Percentiles rank a stretch among this genome's conserved stretches.
Evolutionary conservation across 2,797 vertebrate species (phyloP).

Genomic region (Molossus molossus): DNA sequence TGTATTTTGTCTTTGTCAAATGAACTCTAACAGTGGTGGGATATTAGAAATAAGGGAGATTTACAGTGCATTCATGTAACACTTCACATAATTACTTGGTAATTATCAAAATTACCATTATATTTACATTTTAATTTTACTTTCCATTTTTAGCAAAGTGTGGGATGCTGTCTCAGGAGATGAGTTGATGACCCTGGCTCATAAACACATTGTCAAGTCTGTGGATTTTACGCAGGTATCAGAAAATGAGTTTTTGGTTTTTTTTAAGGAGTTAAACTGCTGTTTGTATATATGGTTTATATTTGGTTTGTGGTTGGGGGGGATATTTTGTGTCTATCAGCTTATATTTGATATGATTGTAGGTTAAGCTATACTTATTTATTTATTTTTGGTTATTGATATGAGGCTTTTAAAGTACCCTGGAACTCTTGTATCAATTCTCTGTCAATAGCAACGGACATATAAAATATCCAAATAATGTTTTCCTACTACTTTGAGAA

Average conservation of each 20-base stretch:
- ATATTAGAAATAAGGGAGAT: conserved; percentile 17
- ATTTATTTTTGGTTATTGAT: conserved; percentile 10
- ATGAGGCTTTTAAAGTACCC: background rate
- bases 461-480: background rate
- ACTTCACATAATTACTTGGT: conserved; percentile 22
- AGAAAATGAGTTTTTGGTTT: conserved; percentile 1
- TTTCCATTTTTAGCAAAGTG: conserved; percentile 93
- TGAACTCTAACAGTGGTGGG: background rate
- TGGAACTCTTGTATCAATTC: background rate
- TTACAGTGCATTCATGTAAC: background rate
- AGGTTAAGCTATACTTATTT: background rate
- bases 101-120: conserved; percentile 11
- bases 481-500: background rate
- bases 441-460: background rate
- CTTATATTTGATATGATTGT: conserved; percentile 23
- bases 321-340: background rate
- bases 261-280: conserved; percentile 27
- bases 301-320: background rate
- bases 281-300: background rate
- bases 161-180: conserved; percentile 99
- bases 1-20: background rate
- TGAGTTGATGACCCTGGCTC: conserved; percentile 96
- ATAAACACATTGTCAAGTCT: conserved; percentile 99
- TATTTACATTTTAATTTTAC: conserved; percentile 34
- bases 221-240: conserved; percentile 97